Percentiles rank a stretch among this genome's conserved stretches.
These are phyloP conservation scores for Gavia stellata DNA, from an alignment of 2,113 vertebrate genomes.

Conservation along the genomic window DNA sequence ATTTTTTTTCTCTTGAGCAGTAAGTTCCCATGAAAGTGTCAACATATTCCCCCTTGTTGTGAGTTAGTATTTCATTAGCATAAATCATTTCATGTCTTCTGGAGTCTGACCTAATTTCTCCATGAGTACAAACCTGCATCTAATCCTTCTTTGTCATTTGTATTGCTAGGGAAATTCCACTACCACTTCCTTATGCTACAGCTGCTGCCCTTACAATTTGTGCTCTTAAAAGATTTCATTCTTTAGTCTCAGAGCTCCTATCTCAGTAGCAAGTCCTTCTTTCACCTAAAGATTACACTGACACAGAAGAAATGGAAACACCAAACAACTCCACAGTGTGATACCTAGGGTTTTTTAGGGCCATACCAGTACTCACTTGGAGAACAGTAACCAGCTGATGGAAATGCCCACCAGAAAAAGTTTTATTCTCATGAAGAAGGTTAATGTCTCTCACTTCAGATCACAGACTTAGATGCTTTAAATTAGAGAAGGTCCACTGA, in stretches of 20 bases:
- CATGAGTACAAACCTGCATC: not conserved
- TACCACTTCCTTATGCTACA: not conserved
- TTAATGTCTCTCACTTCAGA: not conserved
- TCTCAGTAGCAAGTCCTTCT: not conserved
- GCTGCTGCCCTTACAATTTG: not conserved
- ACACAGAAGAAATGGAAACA: not conserved
- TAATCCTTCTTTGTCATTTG: not conserved
- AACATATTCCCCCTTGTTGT: not conserved
- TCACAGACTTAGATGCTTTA: not conserved
- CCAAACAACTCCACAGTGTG: not conserved
- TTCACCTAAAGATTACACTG: no score
- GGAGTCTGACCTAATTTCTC: not conserved
- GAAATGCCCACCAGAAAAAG: not conserved
- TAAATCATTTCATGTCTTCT: not conserved
- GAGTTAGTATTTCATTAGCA: not conserved
- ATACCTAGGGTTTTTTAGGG: not conserved
- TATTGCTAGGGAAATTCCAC: not conserved
- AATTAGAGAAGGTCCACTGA: no score
- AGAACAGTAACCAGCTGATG: not conserved
- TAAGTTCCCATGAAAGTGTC: conserved; percentile 18
- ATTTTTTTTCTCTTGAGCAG: not conserved
- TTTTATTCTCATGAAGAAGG: not conserved
- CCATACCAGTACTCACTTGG: not conserved
- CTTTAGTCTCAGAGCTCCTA: not conserved
- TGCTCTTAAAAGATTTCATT: not conserved